Evolutionary conservation across 1,140 invertebrate species (phyloP).

Genomic region (Phthorimaea operculella): DNA sequence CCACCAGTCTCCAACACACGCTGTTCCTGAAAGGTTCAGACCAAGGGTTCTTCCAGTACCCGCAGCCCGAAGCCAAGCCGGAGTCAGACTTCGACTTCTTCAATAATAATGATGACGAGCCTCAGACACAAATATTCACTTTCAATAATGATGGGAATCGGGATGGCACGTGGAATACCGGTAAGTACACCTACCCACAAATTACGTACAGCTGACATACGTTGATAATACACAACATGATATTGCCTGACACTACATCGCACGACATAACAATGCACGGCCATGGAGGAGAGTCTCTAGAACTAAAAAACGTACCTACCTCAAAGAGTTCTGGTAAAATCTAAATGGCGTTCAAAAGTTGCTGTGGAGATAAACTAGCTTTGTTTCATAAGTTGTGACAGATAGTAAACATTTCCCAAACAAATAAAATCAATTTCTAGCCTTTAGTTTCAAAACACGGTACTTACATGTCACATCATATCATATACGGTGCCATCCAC

Average conservation of each 20-base stretch:
- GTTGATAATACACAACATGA: not conserved
- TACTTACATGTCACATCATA: no score
- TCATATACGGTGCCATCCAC: no score
- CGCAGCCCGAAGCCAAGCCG: not conserved
- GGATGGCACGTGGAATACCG: constrained; percentile 5
- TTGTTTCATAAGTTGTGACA: no score
- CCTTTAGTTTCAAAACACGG: no score
- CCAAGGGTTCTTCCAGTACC: not conserved
- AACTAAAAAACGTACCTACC: no score
- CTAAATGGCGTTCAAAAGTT: no score
- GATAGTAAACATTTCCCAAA: no score
- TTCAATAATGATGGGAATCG: constrained; percentile 4
- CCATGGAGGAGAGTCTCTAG: no score
- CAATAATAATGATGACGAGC: not conserved
- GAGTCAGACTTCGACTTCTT: not conserved
- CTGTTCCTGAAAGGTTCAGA: constrained; percentile 23
- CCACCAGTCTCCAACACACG: constrained; percentile 40
- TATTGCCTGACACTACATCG: not conserved
- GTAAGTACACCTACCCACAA: not conserved
- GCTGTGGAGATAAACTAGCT: no score
- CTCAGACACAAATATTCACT: not conserved
- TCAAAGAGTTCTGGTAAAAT: no score
- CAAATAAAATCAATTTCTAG: no score
- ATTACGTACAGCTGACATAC: not conserved
- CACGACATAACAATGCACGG: no score